Conservation (phyloP, 2,797 vertebrate species). For the Artibeus jamaicensis region DNA sequence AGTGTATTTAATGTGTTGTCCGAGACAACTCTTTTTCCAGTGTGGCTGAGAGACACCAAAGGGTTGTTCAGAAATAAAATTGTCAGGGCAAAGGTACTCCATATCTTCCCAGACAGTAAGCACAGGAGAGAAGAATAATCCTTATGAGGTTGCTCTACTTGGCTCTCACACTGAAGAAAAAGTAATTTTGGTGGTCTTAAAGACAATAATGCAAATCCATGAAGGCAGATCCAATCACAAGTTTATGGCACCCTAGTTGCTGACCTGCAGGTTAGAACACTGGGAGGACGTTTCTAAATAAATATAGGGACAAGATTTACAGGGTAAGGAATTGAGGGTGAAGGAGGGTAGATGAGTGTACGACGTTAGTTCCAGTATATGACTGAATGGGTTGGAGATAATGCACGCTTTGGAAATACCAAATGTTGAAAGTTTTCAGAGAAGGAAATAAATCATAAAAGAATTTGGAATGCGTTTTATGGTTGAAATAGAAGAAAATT, state of each 20-base stretch:
- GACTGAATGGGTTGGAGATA: conserved; percentile 45
- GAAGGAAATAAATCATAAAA: conserved; percentile 62
- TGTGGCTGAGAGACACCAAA: too few species aligned
- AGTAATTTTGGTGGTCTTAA: not conserved
- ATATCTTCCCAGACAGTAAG: not conserved
- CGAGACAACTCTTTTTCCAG: too few species aligned
- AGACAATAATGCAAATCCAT: not conserved
- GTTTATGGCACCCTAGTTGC: not conserved
- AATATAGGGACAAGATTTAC: conserved; percentile 35
- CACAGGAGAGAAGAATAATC: not conserved
- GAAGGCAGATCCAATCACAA: not conserved
- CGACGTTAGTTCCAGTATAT: conserved; percentile 50
- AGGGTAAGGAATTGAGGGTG: conserved; percentile 34
- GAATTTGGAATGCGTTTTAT: conserved; percentile 48
- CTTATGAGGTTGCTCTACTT: not conserved
- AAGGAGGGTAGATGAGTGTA: not conserved
- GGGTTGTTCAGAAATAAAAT: not conserved
- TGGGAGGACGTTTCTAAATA: conserved; percentile 47
- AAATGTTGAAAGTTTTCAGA: conserved; percentile 45
- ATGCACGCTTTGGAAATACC: conserved; percentile 42
- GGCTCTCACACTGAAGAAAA: not conserved
- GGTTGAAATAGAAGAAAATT: conserved; percentile 38
- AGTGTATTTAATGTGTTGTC: too few species aligned
- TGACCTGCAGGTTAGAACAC: conserved; percentile 31
- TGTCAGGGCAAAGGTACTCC: not conserved